These are phyloP conservation scores for Fukomys damarensis DNA, from an alignment of 2,113 vertebrate species.

Conservation along the genomic window DNA sequence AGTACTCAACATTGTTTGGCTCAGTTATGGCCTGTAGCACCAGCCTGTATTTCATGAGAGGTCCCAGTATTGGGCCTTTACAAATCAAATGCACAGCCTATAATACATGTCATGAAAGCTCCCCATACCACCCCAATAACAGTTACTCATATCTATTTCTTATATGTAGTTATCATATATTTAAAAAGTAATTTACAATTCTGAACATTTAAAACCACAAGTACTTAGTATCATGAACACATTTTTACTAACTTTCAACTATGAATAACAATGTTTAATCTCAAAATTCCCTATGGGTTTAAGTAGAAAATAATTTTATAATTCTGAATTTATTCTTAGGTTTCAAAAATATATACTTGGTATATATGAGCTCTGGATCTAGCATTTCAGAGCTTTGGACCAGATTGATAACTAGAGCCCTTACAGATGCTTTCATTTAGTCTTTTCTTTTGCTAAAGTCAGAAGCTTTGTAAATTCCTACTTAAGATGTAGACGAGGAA, in stretches of 20 bases:
- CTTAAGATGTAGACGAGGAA: constrained; percentile 53
- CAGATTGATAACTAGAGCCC: constrained; percentile 55
- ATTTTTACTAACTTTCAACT: constrained; percentile 35
- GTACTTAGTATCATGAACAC: constrained; percentile 15
- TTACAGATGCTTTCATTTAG: constrained; percentile 46
- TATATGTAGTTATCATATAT: not conserved
- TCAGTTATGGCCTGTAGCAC: not conserved
- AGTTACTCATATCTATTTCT: not conserved
- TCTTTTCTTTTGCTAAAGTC: constrained; percentile 59
- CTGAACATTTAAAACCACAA: constrained; percentile 41
- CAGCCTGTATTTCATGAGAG: not conserved
- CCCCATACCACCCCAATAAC: not conserved
- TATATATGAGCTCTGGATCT: constrained; percentile 7
- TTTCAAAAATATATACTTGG: constrained; percentile 38
- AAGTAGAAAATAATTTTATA: constrained; percentile 39
- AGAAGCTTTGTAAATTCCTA: constrained; percentile 47
- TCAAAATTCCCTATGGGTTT: constrained; percentile 37
- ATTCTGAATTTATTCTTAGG: constrained; percentile 44
- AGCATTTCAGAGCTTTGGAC: constrained; percentile 29
- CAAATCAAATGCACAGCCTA: not conserved
- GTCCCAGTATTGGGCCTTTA: not conserved
- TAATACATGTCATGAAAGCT: not conserved
- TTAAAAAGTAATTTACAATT: constrained; percentile 41
- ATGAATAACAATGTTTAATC: constrained; percentile 43
- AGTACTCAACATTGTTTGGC: not conserved